Evolutionary conservation across 2,888 invertebrate genomes (phyloP).

Genomic region (Microplitis deprimator): DNA sequence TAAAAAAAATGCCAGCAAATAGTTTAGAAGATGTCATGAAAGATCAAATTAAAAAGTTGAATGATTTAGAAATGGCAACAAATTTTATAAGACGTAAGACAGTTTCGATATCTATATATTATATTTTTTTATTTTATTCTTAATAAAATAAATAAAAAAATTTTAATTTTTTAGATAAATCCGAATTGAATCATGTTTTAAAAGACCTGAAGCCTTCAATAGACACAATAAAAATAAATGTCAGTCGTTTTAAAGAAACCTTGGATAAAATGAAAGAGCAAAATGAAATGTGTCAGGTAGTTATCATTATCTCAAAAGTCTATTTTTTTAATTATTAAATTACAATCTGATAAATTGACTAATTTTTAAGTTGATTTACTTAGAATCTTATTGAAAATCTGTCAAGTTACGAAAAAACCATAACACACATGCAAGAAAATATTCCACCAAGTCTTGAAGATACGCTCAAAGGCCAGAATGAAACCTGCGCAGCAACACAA

Average conservation of each 20-base stretch:
- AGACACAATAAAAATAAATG: constrained; percentile 34
- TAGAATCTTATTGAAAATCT: constrained; percentile 47
- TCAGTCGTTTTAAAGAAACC: constrained; percentile 47
- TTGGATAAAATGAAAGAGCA: constrained; percentile 51
- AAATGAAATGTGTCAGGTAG: constrained; percentile 53
- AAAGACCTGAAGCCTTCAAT: constrained; percentile 44
- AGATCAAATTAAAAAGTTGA: constrained; percentile 48
- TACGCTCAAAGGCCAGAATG: not conserved
- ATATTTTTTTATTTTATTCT: constrained; percentile 10
- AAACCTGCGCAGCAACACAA: not conserved
- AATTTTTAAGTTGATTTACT: not conserved
- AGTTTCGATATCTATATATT: not conserved
- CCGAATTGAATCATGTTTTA: constrained; percentile 51
- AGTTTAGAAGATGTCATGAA: constrained; percentile 53
- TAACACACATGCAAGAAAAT: constrained; percentile 38
- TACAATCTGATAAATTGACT: not conserved
- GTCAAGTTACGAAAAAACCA: constrained; percentile 48
- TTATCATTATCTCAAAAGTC: constrained; percentile 6
- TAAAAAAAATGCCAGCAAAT: constrained; percentile 29
- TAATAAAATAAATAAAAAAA: not conserved
- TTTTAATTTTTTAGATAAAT: constrained; percentile 50
- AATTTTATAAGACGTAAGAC: constrained; percentile 53
- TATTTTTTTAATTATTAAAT: not conserved
- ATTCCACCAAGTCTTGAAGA: not conserved
- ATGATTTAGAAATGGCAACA: constrained; percentile 53